Evolutionary conservation across 2,113 vertebrate species (phyloP).

Genomic region (Gadus macrocephalus): DNA sequence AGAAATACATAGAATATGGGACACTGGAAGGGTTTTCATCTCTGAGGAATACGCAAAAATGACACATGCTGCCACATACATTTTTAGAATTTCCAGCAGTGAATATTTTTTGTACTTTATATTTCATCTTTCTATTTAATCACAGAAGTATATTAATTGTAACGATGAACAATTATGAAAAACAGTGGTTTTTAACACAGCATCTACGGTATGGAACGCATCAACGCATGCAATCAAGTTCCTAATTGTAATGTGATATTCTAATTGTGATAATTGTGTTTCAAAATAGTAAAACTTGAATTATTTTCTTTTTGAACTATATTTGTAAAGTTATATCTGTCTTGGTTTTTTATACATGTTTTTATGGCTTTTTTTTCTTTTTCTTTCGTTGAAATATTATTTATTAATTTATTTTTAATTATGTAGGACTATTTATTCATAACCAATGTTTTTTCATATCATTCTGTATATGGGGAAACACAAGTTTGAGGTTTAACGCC

Average conservation of each 20-base stretch:
- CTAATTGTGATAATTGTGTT: conserved; percentile 82
- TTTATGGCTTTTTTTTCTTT: conserved; percentile 64
- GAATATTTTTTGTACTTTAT: conserved; percentile 58
- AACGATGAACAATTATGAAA: conserved; percentile 54
- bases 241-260: conserved; percentile 82
- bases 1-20: no score
- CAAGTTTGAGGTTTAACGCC: conserved; percentile 68
- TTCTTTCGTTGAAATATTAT: conserved; percentile 35
- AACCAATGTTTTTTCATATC: conserved; percentile 70
- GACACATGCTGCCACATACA: conserved; percentile 25
- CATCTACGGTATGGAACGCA: conserved; percentile 80
- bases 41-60: background rate
- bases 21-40: background rate
- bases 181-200: conserved; percentile 76
- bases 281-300: conserved; percentile 79
- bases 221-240: conserved; percentile 82
- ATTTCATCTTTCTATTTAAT: conserved; percentile 59
- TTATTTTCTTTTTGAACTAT: conserved; percentile 72
- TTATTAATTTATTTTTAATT: conserved; percentile 38
- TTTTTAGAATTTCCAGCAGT: conserved; percentile 55
- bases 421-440: conserved; percentile 57
- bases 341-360: conserved; percentile 72
- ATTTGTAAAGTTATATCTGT: conserved; percentile 74
- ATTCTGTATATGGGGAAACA: conserved; percentile 65
- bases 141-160: conserved; percentile 56